Evolutionary conservation across 2,888 invertebrate species (phyloP).

Genomic region (Nymphalis urticae): DNA sequence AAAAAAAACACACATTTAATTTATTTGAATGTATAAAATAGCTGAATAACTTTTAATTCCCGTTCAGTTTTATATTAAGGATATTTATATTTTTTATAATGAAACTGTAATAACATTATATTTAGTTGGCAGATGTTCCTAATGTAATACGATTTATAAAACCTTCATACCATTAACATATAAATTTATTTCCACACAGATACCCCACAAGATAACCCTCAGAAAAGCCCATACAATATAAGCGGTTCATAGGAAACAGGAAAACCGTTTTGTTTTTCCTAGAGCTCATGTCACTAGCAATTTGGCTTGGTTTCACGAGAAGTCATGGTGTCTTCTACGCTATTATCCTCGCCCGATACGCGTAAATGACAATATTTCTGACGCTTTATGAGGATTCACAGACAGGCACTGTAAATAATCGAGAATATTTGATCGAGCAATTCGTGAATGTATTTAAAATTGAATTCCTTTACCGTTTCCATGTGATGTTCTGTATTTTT

Average conservation of each 20-base stretch:
- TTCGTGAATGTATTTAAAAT: conserved; percentile 12
- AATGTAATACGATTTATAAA: conserved; percentile 13
- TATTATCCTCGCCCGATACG: conserved; percentile 30
- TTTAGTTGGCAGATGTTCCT: conserved; percentile 1
- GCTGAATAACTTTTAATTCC: no score
- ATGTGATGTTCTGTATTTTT: background rate
- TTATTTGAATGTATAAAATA: no score
- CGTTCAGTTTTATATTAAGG: no score
- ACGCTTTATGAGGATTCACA: conserved; percentile 11
- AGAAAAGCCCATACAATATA: conserved; percentile 28
- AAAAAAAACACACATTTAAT: no score
- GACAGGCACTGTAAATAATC: conserved; percentile 11
- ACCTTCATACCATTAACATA: conserved; percentile 20
- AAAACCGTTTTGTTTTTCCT: conserved; percentile 37
- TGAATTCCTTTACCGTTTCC: background rate
- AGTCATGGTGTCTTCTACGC: conserved; percentile 39
- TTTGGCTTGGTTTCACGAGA: conserved; percentile 42
- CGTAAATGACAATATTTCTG: conserved; percentile 22
- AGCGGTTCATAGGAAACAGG: conserved; percentile 32
- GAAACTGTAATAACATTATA: background rate
- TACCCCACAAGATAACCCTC: conserved; percentile 20
- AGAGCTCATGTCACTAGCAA: conserved; percentile 40
- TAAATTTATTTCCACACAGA: conserved; percentile 23
- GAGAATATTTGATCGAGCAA: background rate
- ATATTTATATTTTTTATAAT: background rate